A percentile compares a stretch with the other conserved stretches of the same genome.
Conservation (phyloP, 2,888 invertebrate species). For the Blastobasis lacticolella region DNA sequence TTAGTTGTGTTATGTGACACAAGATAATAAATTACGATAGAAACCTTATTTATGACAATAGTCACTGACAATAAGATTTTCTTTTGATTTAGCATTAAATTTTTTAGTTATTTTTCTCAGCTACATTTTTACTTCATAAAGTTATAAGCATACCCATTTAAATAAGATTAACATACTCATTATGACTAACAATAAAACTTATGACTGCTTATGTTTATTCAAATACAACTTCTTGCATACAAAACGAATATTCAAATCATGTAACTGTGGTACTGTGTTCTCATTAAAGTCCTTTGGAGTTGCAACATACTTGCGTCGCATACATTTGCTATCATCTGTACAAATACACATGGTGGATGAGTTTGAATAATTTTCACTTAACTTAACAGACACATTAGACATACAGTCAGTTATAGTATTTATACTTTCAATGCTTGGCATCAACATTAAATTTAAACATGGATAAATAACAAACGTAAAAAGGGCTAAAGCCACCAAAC, state of each 20-base stretch:
- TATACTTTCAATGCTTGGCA: conserved; percentile 77
- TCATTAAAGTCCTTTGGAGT: conserved; percentile 39
- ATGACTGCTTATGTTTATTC: conserved; percentile 21
- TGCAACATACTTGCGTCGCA: conserved; percentile 47
- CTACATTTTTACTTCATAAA: too few species aligned
- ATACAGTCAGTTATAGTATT: conserved; percentile 76
- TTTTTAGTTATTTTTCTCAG: too few species aligned
- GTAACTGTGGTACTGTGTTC: conserved; percentile 74
- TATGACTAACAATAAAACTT: neutral
- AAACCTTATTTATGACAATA: too few species aligned
- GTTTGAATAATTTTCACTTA: conserved; percentile 17
- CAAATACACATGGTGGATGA: conserved; percentile 57
- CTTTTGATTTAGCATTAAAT: too few species aligned
- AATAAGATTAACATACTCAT: conserved; percentile 1
- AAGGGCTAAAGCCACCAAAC: conserved; percentile 80
- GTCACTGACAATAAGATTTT: too few species aligned
- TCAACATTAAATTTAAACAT: conserved; percentile 83
- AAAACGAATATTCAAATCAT: conserved; percentile 79
- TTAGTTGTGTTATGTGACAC: too few species aligned
- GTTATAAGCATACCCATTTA: neutral
- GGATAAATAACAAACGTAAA: conserved; percentile 90
- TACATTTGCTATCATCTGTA: conserved; percentile 58
- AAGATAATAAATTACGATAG: too few species aligned
- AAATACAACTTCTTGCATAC: conserved; percentile 75
- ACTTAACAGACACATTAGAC: conserved; percentile 38